Conservation (phyloP, 1,140 invertebrate genomes). For the Hirudo medicinalis region DNA sequence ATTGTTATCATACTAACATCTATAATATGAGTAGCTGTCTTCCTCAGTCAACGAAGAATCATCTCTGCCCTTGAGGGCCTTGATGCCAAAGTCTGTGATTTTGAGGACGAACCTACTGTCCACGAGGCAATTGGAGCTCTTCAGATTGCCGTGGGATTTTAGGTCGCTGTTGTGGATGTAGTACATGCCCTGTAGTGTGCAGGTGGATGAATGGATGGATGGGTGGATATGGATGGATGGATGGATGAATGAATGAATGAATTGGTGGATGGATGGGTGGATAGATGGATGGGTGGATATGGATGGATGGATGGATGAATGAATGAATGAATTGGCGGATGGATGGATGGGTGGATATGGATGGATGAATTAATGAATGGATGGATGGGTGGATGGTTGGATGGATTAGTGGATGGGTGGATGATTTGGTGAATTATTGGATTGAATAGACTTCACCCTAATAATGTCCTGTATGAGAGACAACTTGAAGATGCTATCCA, state of each 20-base stretch:
- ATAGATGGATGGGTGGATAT: no score
- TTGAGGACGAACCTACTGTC: conserved; percentile 93
- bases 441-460: conserved; percentile 44
- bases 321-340: no score
- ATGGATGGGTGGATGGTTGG: no score
- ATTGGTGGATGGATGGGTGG: no score
- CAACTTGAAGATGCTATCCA: conserved; percentile 50
- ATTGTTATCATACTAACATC: conserved; percentile 26
- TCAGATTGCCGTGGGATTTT: conserved; percentile 82
- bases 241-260: no score
- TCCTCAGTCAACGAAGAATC: conserved; percentile 18
- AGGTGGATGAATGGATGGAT: background rate
- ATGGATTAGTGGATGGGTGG: no score
- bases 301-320: no score
- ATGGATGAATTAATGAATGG: no score
- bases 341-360: no score
- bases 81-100: conserved; percentile 88
- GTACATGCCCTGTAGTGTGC: conserved; percentile 67
- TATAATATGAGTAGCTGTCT: conserved; percentile 33
- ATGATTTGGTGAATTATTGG: background rate
- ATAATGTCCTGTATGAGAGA: conserved; percentile 81
- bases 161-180: conserved; percentile 82
- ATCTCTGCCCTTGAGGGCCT: conserved; percentile 26
- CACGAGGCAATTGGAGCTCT: conserved; percentile 93
- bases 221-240: no score